Evolutionary conservation across 2,113 vertebrate genomes (phyloP).

Genomic region (Gobius niger): DNA sequence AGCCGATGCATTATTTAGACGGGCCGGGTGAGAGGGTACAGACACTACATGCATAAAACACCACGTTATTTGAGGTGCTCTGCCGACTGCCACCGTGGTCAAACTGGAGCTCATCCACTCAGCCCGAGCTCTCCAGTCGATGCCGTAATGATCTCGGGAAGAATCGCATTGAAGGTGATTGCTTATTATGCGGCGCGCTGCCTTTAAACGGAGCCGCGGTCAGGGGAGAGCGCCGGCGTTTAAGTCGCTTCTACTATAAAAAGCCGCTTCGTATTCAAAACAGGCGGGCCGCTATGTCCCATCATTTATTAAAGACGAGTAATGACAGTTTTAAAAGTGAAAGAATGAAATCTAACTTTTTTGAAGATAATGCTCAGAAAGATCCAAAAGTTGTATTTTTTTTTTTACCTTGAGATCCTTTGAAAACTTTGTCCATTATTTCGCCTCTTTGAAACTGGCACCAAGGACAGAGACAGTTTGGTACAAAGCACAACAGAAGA

Average conservation of each 20-base stretch:
- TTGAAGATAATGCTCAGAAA: not conserved
- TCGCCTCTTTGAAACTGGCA: no score
- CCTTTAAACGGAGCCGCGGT: not conserved
- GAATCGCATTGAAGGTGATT: not conserved
- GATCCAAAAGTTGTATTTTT: not conserved
- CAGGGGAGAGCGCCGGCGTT: not conserved
- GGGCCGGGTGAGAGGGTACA: slow-evolving; percentile 45
- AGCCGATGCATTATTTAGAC: slow-evolving; percentile 49
- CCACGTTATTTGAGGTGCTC: slow-evolving; percentile 42
- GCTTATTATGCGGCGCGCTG: not conserved
- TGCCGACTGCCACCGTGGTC: slow-evolving; percentile 12
- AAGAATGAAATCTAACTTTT: not conserved
- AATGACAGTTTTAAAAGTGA: not conserved
- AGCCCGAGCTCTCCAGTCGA: not conserved
- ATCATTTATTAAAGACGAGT: not conserved
- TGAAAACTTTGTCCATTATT: no score
- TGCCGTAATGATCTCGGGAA: not conserved
- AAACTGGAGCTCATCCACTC: not conserved
- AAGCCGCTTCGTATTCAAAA: not conserved
- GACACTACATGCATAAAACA: slow-evolving; percentile 63
- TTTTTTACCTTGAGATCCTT: no score
- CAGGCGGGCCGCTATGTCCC: not conserved
- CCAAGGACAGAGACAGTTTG: no score
- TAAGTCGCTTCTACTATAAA: not conserved
- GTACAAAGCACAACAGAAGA: no score